A percentile compares a stretch with the other conserved stretches of the same genome.
phyloP scores from a whole-genome alignment of 2,797 vertebrate genomes.

The Micrastur ruficollis region DNA sequence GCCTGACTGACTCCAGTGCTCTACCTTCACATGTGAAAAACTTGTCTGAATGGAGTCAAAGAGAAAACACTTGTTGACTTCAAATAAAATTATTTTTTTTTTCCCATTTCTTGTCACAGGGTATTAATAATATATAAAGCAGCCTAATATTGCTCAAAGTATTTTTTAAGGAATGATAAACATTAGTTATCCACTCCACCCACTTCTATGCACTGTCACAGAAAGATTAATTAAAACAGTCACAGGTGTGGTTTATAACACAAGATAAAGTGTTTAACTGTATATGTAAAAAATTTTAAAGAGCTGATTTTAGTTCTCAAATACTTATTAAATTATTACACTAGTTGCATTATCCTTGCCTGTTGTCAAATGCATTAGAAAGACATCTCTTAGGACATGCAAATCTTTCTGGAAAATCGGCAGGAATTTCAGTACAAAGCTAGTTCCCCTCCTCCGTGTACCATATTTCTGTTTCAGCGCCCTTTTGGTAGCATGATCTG shows the following conservation, averaged over 20 bases:
- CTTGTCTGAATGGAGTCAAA: background rate
- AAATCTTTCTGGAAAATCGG: background rate
- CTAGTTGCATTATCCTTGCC: background rate
- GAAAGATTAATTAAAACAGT: background rate
- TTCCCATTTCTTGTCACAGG: fast-evolving
- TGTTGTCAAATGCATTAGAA: background rate
- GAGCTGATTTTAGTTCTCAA: background rate
- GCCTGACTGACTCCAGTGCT: background rate
- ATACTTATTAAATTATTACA: background rate
- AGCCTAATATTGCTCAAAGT: background rate
- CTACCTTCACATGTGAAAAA: background rate
- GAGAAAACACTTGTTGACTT: background rate
- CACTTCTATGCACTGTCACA: background rate
- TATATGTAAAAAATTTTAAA: background rate
- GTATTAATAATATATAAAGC: background rate
- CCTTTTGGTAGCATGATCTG: background rate
- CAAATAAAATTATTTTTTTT: background rate
- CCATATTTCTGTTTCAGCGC: background rate
- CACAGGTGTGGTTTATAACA: background rate
- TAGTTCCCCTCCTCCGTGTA: background rate
- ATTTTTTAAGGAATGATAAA: background rate
- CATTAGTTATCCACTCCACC: background rate
- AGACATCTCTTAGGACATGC: background rate
- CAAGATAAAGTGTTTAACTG: background rate
- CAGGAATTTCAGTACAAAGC: background rate